Evolutionary conservation across 2,797 vertebrate species (phyloP).

Genomic region (Myioborus melanocephalus): DNA sequence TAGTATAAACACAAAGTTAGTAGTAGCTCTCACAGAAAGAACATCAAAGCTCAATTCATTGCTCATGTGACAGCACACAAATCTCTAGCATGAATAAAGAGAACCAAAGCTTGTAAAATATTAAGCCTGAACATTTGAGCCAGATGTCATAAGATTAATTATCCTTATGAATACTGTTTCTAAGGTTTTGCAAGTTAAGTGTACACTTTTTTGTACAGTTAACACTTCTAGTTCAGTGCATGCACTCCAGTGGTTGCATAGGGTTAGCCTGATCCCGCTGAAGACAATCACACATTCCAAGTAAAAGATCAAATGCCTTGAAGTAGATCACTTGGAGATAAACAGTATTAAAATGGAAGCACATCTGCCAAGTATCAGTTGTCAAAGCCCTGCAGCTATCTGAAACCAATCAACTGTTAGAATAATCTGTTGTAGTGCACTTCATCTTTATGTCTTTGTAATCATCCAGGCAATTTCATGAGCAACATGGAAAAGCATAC

Average conservation of each 20-base stretch:
- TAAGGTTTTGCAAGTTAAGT: neutral
- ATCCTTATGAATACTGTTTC: neutral
- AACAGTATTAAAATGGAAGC: slow-evolving; percentile 55
- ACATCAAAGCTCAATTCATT: neutral
- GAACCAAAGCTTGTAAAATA: neutral
- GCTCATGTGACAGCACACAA: neutral
- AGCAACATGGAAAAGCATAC: neutral
- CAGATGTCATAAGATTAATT: neutral
- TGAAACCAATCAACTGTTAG: slow-evolving; percentile 58
- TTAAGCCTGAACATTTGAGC: neutral
- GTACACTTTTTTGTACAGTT: neutral
- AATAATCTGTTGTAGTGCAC: slow-evolving; percentile 37
- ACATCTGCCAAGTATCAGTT: slow-evolving; percentile 59
- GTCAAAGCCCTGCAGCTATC: slow-evolving; percentile 48
- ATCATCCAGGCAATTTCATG: slow-evolving; percentile 47
- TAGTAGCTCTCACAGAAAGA: neutral
- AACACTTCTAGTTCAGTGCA: neutral
- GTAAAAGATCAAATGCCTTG: slow-evolving; percentile 41
- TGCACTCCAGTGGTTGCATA: neutral
- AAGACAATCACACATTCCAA: neutral
- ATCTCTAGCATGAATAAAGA: neutral
- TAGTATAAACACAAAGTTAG: neutral
- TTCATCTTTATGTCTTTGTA: slow-evolving; percentile 43
- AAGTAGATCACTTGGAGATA: slow-evolving; percentile 53
- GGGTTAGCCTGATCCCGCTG: neutral